Percentiles rank a stretch among this genome's conserved stretches.
Evolutionary conservation across 2,797 vertebrate genomes (phyloP).

Genomic region (Selene dorsalis): DNA sequence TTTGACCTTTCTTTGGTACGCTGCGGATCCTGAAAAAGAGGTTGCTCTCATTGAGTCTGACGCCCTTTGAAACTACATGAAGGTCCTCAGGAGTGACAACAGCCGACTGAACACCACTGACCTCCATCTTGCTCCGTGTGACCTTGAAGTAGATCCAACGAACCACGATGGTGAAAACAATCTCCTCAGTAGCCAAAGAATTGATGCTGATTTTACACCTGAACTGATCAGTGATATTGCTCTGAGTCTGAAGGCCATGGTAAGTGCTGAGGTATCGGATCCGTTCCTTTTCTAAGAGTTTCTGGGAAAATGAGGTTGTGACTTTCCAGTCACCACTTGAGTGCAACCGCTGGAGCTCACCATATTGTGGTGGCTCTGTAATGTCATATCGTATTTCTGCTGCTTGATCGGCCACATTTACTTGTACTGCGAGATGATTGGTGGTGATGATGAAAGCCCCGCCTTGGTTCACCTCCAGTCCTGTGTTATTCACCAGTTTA

Average conservation of each 20-base stretch:
- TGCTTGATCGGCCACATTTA: constrained; percentile 80
- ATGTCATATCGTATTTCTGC: constrained; percentile 85
- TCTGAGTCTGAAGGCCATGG: constrained; percentile 78
- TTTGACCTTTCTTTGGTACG: constrained; percentile 86
- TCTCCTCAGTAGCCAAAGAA: constrained; percentile 78
- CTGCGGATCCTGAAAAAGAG: constrained; percentile 86
- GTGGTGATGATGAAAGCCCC: constrained; percentile 79
- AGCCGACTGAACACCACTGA: constrained; percentile 78
- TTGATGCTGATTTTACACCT: constrained; percentile 87
- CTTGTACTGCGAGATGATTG: constrained; percentile 86
- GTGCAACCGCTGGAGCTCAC: constrained; percentile 86
- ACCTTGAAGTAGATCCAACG: constrained; percentile 88
- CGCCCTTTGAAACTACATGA: constrained; percentile 79
- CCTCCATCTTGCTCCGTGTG: constrained; percentile 84
- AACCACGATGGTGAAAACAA: constrained; percentile 83
- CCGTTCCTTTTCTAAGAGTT: constrained; percentile 80
- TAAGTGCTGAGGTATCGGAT: constrained; percentile 87
- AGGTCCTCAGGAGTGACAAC: constrained; percentile 85
- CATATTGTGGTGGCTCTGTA: constrained; percentile 83
- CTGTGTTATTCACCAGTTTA: constrained; percentile 85
- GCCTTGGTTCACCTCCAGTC: constrained; percentile 87
- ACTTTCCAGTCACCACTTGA: constrained; percentile 86
- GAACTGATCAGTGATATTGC: constrained; percentile 86
- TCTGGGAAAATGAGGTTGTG: constrained; percentile 86
- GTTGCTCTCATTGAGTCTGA: constrained; percentile 82